These are phyloP conservation scores for Furcifer pardalis DNA, from an alignment of 2,797 vertebrate genomes.

Conservation along the genomic window DNA sequence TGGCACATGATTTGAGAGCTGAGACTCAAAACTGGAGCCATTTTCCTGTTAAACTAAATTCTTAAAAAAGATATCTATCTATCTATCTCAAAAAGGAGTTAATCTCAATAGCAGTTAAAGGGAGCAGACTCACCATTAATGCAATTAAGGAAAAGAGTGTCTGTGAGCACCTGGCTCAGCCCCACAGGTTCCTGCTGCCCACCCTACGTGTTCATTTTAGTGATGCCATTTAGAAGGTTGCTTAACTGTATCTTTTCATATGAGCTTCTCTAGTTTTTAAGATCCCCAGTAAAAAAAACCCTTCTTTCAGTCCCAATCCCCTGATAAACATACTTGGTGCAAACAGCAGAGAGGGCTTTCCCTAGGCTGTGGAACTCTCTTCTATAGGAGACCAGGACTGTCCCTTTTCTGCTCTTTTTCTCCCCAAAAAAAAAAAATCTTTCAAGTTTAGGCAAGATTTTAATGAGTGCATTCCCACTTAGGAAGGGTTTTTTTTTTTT, in stretches of 20 bases:
- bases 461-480: too few species aligned
- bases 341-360: too few species aligned
- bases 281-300: too few species aligned
- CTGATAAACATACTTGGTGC: too few species aligned
- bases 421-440: too few species aligned
- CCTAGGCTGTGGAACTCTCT: too few species aligned
- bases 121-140: not conserved
- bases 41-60: slow-evolving; percentile 35
- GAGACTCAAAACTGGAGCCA: slow-evolving; percentile 31
- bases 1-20: slow-evolving; percentile 34
- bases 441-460: too few species aligned
- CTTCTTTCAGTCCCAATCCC: too few species aligned
- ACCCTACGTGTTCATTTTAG: not conserved
- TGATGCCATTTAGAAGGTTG: not conserved
- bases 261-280: too few species aligned
- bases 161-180: not conserved
- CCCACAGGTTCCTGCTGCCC: not conserved
- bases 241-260: not conserved
- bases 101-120: not conserved
- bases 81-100: not conserved
- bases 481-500: too few species aligned
- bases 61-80: slow-evolving; percentile 16
- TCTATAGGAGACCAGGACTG: too few species aligned
- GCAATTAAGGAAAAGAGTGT: not conserved
- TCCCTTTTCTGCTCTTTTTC: too few species aligned